Evolutionary conservation across 2,113 vertebrate species (phyloP).

Genomic region (Sinocyclocheilus anshuiensis): DNA sequence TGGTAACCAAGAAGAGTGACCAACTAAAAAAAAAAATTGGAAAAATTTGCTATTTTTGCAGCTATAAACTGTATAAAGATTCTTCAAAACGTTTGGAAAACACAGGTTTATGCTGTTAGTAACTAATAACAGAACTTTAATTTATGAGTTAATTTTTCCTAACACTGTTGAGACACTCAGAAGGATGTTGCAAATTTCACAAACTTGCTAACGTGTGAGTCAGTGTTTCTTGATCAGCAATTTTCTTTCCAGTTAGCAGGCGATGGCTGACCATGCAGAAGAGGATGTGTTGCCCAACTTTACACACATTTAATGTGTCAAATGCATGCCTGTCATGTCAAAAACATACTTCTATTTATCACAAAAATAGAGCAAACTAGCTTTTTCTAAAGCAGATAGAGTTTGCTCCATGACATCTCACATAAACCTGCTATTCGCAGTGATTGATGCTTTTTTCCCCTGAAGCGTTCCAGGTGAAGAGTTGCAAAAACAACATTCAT

Average conservation of each 20-base stretch:
- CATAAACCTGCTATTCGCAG: background rate
- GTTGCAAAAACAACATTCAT: conserved; percentile 8
- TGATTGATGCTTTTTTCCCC: background rate
- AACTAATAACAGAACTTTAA: background rate
- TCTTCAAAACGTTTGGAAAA: background rate
- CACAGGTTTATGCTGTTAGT: background rate
- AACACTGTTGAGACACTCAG: background rate
- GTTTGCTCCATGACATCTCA: background rate
- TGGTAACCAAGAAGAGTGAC: background rate
- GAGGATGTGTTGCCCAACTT: background rate
- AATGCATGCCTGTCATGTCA: background rate
- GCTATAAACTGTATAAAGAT: background rate
- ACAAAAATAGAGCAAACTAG: background rate
- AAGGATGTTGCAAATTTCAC: background rate
- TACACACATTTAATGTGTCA: background rate
- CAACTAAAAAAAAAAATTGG: too few species aligned
- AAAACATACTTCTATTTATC: background rate
- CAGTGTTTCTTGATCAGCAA: conserved; percentile 37
- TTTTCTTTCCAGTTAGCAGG: conserved; percentile 13
- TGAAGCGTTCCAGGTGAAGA: background rate
- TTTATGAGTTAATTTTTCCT: background rate
- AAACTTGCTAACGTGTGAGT: background rate
- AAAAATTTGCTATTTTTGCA: too few species aligned
- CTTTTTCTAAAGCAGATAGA: background rate
- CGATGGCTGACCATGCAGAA: background rate